A percentile compares a stretch with the other conserved stretches of the same genome.
Conservation (phyloP, 2,113 vertebrate species). For the Eulemur rufifrons region DNA sequence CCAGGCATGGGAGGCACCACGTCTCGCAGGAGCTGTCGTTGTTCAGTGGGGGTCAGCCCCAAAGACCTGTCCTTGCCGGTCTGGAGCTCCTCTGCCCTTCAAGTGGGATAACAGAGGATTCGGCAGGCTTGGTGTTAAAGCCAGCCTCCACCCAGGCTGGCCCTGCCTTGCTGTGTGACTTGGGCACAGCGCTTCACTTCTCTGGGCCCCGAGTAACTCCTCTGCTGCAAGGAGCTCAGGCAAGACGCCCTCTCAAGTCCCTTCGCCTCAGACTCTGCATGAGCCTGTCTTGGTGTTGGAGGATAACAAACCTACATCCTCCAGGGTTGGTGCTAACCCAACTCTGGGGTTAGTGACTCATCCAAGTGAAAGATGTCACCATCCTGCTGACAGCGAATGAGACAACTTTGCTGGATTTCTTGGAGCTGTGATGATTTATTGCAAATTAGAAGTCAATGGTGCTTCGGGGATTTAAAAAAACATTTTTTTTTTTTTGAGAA, state of each 20-base stretch:
- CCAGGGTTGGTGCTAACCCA: neutral
- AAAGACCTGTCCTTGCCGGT: neutral
- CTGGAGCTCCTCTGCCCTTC: neutral
- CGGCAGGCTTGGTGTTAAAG: neutral
- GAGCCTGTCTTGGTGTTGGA: neutral
- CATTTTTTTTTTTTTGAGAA: neutral
- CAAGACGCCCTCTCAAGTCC: neutral
- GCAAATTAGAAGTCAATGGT: neutral
- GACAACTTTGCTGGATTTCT: neutral
- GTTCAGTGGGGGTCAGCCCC: neutral
- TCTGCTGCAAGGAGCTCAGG: neutral
- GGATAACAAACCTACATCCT: neutral
- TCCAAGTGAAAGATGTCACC: neutral
- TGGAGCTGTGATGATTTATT: neutral
- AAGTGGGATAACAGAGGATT: neutral
- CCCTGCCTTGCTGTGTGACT: neutral
- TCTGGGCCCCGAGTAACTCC: neutral
- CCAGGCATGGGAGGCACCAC: neutral
- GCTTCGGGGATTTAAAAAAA: neutral
- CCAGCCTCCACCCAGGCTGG: neutral
- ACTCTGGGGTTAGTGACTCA: neutral
- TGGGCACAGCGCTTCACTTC: neutral
- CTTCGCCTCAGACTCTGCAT: neutral
- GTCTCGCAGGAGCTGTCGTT: neutral
- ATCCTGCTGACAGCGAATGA: neutral